phyloP scores from a whole-genome alignment of 1,140 invertebrate species.

The Lordiphosa mommai region DNA sequence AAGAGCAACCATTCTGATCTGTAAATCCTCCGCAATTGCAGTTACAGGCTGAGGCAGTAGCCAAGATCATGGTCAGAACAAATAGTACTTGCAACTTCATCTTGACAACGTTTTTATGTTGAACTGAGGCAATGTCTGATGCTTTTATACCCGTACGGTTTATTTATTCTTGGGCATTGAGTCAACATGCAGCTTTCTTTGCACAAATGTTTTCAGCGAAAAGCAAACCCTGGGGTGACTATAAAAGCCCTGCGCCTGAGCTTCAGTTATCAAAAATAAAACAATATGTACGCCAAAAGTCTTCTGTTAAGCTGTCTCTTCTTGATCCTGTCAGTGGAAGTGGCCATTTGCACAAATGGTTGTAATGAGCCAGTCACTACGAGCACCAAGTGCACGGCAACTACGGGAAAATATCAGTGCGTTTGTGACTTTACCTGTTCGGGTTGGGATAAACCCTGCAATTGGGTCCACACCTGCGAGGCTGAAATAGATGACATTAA shows the following conservation, averaged over 20 bases:
- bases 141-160: neutral
- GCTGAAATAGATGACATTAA: conserved; percentile 15
- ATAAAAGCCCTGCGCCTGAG: neutral
- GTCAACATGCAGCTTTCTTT: neutral
- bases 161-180: neutral
- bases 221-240: neutral
- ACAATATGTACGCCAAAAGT: neutral
- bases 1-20: neutral
- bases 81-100: neutral
- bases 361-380: conserved; percentile 1
- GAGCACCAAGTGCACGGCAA: conserved; percentile 2
- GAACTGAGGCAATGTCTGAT: neutral
- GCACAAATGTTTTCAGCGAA: neutral
- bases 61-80: neutral
- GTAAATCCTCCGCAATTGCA: neutral
- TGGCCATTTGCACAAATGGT: neutral
- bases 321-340: neutral
- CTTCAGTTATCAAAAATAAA: neutral
- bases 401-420: neutral
- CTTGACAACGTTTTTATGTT: neutral
- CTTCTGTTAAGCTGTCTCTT: neutral
- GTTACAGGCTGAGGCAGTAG: neutral
- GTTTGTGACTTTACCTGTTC: conserved; percentile 38
- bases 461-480: conserved; percentile 20
- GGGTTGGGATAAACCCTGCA: conserved; percentile 35